These are phyloP conservation scores for Hydropsyche betteni DNA, from an alignment of 2,888 invertebrate species.

Conservation along the genomic window DNA sequence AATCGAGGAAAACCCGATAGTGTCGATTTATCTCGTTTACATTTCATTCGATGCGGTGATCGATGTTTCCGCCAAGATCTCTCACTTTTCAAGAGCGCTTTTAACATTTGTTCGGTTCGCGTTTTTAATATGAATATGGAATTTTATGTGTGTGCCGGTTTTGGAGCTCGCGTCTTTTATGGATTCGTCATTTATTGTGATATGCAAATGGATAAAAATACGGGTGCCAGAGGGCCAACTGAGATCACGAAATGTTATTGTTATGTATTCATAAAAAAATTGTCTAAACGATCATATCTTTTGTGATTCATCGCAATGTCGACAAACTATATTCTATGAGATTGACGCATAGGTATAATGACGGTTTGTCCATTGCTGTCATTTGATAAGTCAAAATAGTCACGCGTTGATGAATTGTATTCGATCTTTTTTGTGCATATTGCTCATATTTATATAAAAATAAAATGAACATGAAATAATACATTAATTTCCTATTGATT, in stretches of 20 bases:
- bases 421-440: too few relatives aligned
- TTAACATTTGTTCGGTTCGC: conserved; percentile 14
- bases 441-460: too few relatives aligned
- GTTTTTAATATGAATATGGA: conserved; percentile 2
- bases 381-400: background rate
- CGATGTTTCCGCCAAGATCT: conserved; percentile 5
- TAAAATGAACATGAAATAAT: too few relatives aligned
- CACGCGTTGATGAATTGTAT: background rate
- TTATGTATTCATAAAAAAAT: conserved; percentile 17
- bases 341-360: background rate
- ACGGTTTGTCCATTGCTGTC: conserved; percentile 20
- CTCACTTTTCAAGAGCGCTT: background rate
- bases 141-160: background rate
- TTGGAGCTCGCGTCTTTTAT: too few relatives aligned
- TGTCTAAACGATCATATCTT: conserved; percentile 24
- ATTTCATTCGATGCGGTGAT: conserved; percentile 1
- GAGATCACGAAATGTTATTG: conserved; percentile 13
- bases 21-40: conserved; percentile 4
- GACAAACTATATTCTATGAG: conserved; percentile 5
- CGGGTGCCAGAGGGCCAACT: background rate
- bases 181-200: background rate
- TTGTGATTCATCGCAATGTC: conserved; percentile 16
- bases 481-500: too few relatives aligned
- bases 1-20: conserved; percentile 6
- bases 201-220: background rate